phyloP scores from a whole-genome alignment of 2,797 vertebrate species.

The Gymnoscopelus braueri region DNA sequence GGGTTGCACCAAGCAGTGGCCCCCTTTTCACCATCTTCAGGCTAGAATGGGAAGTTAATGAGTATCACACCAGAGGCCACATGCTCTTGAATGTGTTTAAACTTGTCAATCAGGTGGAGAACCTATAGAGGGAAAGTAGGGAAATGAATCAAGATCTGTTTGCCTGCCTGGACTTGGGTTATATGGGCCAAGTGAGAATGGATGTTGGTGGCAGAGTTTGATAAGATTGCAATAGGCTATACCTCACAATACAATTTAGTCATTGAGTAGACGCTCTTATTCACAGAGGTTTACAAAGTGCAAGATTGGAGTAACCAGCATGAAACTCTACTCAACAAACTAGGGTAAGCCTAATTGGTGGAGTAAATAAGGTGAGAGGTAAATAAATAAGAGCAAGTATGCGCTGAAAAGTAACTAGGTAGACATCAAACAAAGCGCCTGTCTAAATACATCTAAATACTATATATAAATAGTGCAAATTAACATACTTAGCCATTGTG shows the following conservation, averaged over 20 bases:
- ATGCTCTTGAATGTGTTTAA: constrained; percentile 44
- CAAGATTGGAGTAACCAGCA: too few species aligned
- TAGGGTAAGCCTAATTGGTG: too few species aligned
- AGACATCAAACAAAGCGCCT: too few species aligned
- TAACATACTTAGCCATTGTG: too few species aligned
- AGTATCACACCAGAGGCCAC: constrained; percentile 54
- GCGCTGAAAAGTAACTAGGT: too few species aligned
- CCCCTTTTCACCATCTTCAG: constrained; percentile 64
- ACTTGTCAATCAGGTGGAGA: constrained; percentile 48
- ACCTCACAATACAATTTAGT: not conserved
- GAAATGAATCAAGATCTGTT: constrained; percentile 33
- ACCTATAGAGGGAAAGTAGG: constrained; percentile 27
- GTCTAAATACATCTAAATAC: too few species aligned
- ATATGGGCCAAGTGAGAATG: constrained; percentile 1
- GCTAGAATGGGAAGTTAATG: constrained; percentile 71
- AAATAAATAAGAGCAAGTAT: too few species aligned
- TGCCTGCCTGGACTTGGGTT: constrained; percentile 27
- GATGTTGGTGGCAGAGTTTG: not conserved
- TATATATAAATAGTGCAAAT: too few species aligned
- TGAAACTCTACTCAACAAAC: too few species aligned
- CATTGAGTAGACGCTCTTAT: not conserved
- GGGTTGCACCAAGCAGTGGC: constrained; percentile 52
- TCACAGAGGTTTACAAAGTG: not conserved
- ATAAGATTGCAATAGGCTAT: not conserved
- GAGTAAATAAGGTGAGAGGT: too few species aligned